Base-by-base conservation (phyloP, 2,113 vertebrate species). In the Strigops habroptila region DNA sequence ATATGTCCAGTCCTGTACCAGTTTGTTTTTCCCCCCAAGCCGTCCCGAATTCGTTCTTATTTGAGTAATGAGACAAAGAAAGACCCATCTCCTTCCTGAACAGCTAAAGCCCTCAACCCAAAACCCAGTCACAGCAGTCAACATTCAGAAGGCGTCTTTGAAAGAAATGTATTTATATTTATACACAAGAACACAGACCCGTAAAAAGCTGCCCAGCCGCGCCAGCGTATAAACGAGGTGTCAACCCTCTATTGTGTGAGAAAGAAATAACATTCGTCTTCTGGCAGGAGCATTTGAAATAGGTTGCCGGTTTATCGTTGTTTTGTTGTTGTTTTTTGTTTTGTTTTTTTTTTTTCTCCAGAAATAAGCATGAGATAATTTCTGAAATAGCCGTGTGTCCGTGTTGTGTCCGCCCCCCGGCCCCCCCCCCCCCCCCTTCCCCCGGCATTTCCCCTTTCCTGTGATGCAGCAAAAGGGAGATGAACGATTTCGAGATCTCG, bases 351-450 rank as follows among this genome's bases (percentile, higher is more conserved):
- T 28, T 28, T 52, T 31, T 27, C 31, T 35, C 13, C 6, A 15
- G 37, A 84, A 93, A 74, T 83, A 94, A 89, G 57, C 57, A 4
- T 7, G 27, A 52, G 9, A 6, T 46, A 23, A 18, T 82, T 74
- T 81, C 76, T 83, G 79, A 80, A 82, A 51, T 64, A 23, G 55
- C 21, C 2, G 2, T 76, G 65, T 35, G 39, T 39, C 39, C 39
- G 39, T 39, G 39, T 39, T 11, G 39, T 39, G 39, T 39, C 39
- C 39, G 8, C 11, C 39, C 39, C 39, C 39, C 39, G 39, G 39
- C 39, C 9, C 39, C 39, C 4, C 14, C 18, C 4, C 3, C 9
- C 5, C 2, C 2, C 27, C 4, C 14, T 11, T 3, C 4, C 9
- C 4, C 3, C 2, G 4, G 5, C 43, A 15, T 82, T 76, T 57